These are phyloP conservation scores for Phainopepla nitens DNA, from an alignment of 2,113 vertebrate species.

Conservation along the genomic window DNA sequence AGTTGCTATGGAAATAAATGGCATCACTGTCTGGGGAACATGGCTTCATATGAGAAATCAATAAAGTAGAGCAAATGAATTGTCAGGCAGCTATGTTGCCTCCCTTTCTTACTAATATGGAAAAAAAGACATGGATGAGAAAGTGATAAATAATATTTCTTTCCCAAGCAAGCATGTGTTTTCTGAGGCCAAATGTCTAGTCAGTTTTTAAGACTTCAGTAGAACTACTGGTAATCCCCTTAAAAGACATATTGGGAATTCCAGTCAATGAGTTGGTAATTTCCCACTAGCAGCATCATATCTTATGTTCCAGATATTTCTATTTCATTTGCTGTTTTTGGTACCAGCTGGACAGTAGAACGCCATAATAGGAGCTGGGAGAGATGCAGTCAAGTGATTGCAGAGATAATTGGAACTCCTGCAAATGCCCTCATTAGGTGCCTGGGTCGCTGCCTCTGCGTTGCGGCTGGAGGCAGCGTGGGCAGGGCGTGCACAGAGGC, in stretches of 20 bases:
- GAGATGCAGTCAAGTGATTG: neutral
- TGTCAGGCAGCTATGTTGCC: neutral
- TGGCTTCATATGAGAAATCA: constrained; percentile 20
- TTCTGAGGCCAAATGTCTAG: neutral
- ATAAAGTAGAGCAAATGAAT: constrained; percentile 14
- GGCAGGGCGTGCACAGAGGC: neutral
- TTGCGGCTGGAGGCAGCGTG: neutral
- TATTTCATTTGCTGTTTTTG: neutral
- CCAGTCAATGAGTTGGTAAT: neutral
- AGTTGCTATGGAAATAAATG: constrained; percentile 49
- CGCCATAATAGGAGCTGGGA: neutral
- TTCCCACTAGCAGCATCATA: neutral
- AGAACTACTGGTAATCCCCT: neutral
- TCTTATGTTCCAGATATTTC: neutral
- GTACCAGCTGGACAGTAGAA: neutral
- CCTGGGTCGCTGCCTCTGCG: neutral
- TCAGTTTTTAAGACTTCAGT: neutral
- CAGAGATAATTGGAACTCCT: neutral
- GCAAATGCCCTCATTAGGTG: neutral
- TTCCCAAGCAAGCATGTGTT: neutral
- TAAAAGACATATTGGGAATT: neutral
- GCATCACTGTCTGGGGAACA: constrained; percentile 6
- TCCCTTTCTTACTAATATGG: neutral
- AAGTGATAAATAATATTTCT: neutral
- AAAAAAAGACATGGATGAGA: neutral